Conservation (phyloP, 2,888 invertebrate genomes). For the Pterobdella sp. region DNA sequence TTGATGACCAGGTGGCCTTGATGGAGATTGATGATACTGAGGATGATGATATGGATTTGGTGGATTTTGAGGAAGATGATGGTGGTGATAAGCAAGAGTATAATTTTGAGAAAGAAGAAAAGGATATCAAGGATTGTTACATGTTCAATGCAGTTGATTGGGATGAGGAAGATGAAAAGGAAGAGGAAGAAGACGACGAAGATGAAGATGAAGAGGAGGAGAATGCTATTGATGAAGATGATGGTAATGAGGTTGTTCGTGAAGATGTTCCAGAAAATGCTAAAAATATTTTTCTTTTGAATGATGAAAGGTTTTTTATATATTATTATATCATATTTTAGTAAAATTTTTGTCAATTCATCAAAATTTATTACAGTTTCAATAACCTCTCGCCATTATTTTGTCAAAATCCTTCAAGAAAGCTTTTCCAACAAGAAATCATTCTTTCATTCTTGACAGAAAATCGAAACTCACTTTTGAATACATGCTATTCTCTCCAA, state of each 20-base stretch:
- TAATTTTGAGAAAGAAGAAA: neutral
- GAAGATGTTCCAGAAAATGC: neutral
- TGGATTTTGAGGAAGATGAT: neutral
- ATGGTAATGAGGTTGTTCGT: neutral
- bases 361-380: neutral
- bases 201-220: slow-evolving; percentile 1
- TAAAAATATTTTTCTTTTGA: neutral
- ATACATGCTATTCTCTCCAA: neutral
- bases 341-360: neutral
- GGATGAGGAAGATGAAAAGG: neutral
- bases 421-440: slow-evolving; percentile 8
- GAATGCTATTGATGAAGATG: neutral
- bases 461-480: neutral
- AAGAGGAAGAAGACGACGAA: neutral
- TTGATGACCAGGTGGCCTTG: neutral
- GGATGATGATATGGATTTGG: neutral
- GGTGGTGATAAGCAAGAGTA: neutral
- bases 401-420: neutral
- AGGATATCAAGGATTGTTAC: neutral
- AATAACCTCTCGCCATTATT: neutral
- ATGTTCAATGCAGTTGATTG: neutral
- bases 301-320: too few relatives aligned
- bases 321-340: too few relatives aligned
- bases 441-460: neutral
- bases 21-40: neutral